Evolutionary conservation across 1,140 invertebrate genomes (phyloP).

Genomic region (Archivesica marissinica): DNA sequence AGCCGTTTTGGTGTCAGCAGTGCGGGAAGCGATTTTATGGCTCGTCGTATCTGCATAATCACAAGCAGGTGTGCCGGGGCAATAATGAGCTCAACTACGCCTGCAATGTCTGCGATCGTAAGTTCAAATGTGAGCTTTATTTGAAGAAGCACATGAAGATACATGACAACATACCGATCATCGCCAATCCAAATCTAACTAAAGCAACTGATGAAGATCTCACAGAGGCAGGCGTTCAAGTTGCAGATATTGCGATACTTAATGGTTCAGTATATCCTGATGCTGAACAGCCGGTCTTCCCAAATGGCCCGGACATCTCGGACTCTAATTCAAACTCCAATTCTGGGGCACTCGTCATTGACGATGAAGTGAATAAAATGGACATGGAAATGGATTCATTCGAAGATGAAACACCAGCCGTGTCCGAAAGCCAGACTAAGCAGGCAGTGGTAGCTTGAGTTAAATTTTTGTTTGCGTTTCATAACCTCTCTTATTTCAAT

Average conservation of each 20-base stretch:
- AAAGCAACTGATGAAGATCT: slow-evolving; percentile 55
- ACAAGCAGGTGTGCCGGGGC: slow-evolving; percentile 59
- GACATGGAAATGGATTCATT: not conserved
- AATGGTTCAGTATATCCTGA: slow-evolving; percentile 28
- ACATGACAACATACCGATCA: slow-evolving; percentile 54
- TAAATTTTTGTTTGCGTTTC: not conserved
- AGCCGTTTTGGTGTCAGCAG: slow-evolving; percentile 61
- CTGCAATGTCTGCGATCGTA: slow-evolving; percentile 52
- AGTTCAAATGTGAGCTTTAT: slow-evolving; percentile 62
- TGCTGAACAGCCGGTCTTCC: slow-evolving; percentile 39
- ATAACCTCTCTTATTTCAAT: no score
- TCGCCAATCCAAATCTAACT: slow-evolving; percentile 47
- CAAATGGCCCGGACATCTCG: slow-evolving; percentile 36
- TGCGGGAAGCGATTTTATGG: slow-evolving; percentile 60
- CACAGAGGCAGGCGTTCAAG: slow-evolving; percentile 15
- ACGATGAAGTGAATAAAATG: slow-evolving; percentile 7
- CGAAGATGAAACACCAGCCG: not conserved
- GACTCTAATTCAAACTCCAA: slow-evolving; percentile 47
- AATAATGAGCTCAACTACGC: slow-evolving; percentile 58
- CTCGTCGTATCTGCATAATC: slow-evolving; percentile 58
- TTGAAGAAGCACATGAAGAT: slow-evolving; percentile 62
- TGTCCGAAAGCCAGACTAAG: not conserved
- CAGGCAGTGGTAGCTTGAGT: slow-evolving; percentile 1
- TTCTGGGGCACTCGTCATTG: slow-evolving; percentile 2
- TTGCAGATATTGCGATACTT: not conserved